These are phyloP conservation scores for Manacus vitellinus DNA, from an alignment of 2,113 vertebrate genomes.

Conservation along the genomic window DNA sequence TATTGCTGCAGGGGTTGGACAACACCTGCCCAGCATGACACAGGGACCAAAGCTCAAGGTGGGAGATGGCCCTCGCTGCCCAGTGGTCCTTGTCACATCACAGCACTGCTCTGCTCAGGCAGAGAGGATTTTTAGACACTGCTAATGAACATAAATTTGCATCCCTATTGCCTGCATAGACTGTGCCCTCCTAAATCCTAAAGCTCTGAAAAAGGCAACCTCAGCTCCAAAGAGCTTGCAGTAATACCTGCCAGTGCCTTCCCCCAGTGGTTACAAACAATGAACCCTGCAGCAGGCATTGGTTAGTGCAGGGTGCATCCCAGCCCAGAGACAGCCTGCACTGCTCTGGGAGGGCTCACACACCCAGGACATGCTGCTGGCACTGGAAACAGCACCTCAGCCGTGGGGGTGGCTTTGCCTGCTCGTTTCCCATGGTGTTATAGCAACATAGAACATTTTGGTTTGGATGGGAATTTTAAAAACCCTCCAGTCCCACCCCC, in stretches of 20 bases:
- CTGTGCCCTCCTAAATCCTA: not conserved
- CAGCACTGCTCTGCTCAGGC: not conserved
- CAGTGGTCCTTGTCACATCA: not conserved
- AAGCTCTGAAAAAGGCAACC: not conserved
- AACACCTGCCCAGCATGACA: accelerated
- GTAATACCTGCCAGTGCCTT: not conserved
- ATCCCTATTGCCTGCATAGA: accelerated
- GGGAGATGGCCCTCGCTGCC: not conserved
- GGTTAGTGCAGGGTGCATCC: not conserved
- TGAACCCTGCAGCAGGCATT: not conserved
- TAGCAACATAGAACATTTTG: too few relatives aligned
- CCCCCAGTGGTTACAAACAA: not conserved
- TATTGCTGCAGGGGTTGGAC: accelerated
- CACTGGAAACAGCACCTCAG: not conserved
- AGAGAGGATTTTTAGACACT: not conserved
- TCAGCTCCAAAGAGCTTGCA: not conserved
- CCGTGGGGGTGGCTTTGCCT: accelerated
- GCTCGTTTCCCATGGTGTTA: not conserved
- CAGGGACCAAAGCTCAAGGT: too few relatives aligned
- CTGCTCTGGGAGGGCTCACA: not conserved
- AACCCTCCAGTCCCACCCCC: too few relatives aligned
- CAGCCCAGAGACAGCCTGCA: accelerated
- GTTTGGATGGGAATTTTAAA: not conserved
- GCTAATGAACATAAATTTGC: not conserved
- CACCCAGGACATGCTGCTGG: not conserved